phyloP scores from a whole-genome alignment of 2,113 vertebrate species.

The Catharus minimus region DNA sequence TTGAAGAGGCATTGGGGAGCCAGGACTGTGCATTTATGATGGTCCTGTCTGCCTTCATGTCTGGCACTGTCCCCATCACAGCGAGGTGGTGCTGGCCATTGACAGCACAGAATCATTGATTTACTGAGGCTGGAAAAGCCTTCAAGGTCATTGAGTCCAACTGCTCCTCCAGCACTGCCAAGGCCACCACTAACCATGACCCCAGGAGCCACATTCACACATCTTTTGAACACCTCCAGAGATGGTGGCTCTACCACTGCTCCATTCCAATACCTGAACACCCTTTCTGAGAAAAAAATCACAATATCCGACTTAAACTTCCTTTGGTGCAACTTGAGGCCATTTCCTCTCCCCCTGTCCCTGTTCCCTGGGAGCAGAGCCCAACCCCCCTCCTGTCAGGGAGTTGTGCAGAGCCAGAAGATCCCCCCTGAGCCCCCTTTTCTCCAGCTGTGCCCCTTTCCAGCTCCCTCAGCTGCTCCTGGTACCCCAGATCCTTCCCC shows the following conservation, averaged over 20 bases:
- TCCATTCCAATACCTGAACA: background rate
- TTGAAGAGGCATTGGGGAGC: background rate
- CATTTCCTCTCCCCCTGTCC: rapidly evolving
- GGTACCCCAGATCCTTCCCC: rapidly evolving
- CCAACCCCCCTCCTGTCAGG: rapidly evolving
- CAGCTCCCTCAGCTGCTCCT: background rate
- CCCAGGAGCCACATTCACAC: background rate
- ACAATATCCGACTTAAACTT: background rate
- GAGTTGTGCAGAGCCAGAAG: background rate
- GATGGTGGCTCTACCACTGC: background rate
- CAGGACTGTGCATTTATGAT: background rate
- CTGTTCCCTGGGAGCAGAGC: background rate
- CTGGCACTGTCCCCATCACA: background rate
- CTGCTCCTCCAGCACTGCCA: background rate
- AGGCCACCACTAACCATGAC: background rate
- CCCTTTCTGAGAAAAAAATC: background rate
- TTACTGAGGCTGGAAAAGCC: background rate
- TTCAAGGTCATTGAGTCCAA: rapidly evolving
- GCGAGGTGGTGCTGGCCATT: background rate
- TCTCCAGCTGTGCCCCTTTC: background rate
- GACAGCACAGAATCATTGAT: background rate
- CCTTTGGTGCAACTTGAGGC: background rate
- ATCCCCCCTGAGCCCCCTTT: background rate
- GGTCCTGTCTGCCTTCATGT: background rate
- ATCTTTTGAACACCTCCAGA: background rate